Evolutionary conservation across 2,797 vertebrate genomes (phyloP), one percentile per base, ranked within the genome.

Genomic region (Taeniopygia guttata): DNA sequence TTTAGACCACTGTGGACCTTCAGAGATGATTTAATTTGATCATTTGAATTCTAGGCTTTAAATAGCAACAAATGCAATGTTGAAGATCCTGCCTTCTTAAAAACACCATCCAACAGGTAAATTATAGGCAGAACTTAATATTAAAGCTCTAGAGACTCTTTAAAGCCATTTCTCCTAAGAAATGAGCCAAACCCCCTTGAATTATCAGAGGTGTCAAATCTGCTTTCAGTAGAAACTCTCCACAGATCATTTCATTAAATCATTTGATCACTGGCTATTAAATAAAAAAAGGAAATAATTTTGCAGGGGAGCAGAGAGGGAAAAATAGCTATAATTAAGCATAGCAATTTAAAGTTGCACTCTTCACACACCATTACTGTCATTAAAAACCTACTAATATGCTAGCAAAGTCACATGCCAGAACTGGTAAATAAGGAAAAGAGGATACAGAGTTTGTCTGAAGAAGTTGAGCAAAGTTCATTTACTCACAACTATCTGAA

Each of bases 241-340:
- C 87, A 80, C 90, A 94, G 68, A 93, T 77, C 87, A 92, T 92
- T 93, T 96, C 58, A 89, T 92, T 89, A 96, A 74, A 91, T 83
- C 73, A 78, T 84, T 93, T 89, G 78, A 94, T 87, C 51, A 42
- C 23, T 84, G 79, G 84, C 87, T 86, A 91, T 92, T 95, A 93
- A 92, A 85, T 85, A 92, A 93, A 84, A 84, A 91, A 95, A 75
- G 38, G 84, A 93, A 94, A 92, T 32, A 81, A 87, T 80, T 96
- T 92, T 78, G 54, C 69, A 85, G 62, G 58, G 89, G 75, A 90
- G 45, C 25, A 89, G 75, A 94, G 64, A 83, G 48, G 81, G 34
- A 80, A 94, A 93, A 94, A 82, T 58, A 89, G 72, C 55, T 80
- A n/a, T 69, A 95, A 93, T 93, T 92, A 91, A 92, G 46, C 49